These are phyloP conservation scores for Acropternis orthonyx DNA, from an alignment of 2,797 vertebrate species.

Conservation along the genomic window DNA sequence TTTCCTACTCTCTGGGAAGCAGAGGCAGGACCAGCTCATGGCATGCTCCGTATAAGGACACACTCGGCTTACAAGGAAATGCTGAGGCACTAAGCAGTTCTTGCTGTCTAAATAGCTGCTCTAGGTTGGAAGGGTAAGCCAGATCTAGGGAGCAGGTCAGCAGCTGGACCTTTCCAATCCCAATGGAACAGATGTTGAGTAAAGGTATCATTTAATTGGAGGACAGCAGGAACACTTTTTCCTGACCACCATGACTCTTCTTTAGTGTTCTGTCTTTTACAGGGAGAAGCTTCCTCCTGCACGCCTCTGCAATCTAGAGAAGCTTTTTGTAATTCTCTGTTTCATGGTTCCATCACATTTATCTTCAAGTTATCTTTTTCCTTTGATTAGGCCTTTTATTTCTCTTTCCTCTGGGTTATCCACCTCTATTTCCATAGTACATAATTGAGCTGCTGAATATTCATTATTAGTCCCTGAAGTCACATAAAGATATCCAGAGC, in stretches of 20 bases:
- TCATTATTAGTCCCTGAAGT: conserved; percentile 28
- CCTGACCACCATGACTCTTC: neutral
- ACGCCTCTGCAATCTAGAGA: neutral
- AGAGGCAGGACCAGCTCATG: neutral
- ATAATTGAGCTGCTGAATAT: conserved; percentile 42
- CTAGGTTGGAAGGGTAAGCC: neutral
- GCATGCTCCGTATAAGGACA: neutral
- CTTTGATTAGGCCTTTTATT: conserved; percentile 46
- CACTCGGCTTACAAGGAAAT: neutral
- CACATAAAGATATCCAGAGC: conserved; percentile 15
- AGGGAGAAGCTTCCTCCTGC: neutral
- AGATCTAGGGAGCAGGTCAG: neutral
- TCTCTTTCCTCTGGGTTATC: conserved; percentile 27
- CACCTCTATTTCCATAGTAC: conserved; percentile 7
- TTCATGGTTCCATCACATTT: neutral
- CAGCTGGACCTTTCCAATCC: neutral
- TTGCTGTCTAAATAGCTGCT: neutral
- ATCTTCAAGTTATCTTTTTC: conserved; percentile 5
- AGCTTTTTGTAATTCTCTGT: neutral
- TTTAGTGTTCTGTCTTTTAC: neutral
- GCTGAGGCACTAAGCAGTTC: neutral
- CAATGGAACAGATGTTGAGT: neutral
- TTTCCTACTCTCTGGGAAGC: neutral
- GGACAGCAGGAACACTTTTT: neutral
- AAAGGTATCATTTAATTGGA: neutral